Evolutionary conservation across 2,797 vertebrate genomes (phyloP), one percentile per base, ranked within the genome.

Genomic region (Moxostoma hubbsi): DNA sequence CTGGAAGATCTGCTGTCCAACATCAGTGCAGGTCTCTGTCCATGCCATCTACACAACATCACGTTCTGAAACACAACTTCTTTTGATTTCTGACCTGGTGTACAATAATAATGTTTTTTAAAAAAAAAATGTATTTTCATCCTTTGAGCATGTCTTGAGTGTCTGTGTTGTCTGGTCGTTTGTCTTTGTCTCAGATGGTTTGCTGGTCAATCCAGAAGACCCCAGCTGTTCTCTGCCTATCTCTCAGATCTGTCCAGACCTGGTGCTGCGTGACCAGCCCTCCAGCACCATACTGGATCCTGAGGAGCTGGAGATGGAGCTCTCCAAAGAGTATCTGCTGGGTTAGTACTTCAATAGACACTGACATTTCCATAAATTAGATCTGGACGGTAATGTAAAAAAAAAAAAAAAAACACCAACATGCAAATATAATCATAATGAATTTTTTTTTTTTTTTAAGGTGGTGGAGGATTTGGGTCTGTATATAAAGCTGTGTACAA

Each of bases 401-500:
- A 59, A 24, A 24, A 24, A 24, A 2, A 0, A 24, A 24, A 24
- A 24, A 2, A 0, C 2, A 2, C 53, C 2, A 58, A 58, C 18
- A 9, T 6, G 9, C 24, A 24, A 9, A 59, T 11, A 8, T 5
- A 24, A 59, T 59, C 58, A 59, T 59, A n/a, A 5, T 3, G 5
- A 24, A n/a, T n/a, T n/a, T n/a, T n/a, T n/a, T n/a, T n/a, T n/a
- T n/a, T n/a, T n/a, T n/a, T n/a, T n/a, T n/a, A n/a, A 43, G 98
- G 98, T 11, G 94, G 97, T 53, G 98, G 98, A 15, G 97, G 97
- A 36, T 99, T 99, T 91, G 98, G 98, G 75, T 98, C 96, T 0
- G 98, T 99, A 18, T 99, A 98, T 79, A 94, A 94, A 87, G 97
- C 97, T 0, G 82, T 93, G 67, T 99, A 99, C 59, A 94, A 89